Evolutionary conservation across 30 jellyfish, hydroid and myxozoan species (phyloP).

Genomic region (Haliclystus octoradiatus): DNA sequence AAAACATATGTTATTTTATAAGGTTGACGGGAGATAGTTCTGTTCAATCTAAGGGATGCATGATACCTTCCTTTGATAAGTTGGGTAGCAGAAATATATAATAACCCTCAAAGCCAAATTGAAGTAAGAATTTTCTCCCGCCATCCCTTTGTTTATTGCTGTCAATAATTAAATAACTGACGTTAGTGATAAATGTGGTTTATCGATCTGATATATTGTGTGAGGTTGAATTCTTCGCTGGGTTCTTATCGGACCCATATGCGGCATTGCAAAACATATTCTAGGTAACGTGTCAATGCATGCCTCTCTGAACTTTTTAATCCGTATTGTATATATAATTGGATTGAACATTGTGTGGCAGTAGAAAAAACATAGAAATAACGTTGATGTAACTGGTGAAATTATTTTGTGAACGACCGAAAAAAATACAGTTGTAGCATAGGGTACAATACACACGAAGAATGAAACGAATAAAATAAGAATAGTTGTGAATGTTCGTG

Average conservation of each 20-base stretch:
- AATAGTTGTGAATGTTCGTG: slow-evolving; percentile 82
- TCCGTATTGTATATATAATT: slow-evolving; percentile 44
- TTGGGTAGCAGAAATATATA: too few relatives aligned
- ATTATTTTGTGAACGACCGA: slow-evolving; percentile 18
- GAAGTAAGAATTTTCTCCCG: not conserved
- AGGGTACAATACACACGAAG: slow-evolving; percentile 47
- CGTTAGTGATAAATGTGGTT: not conserved
- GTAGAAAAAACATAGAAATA: slow-evolving; percentile 45
- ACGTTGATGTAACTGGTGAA: slow-evolving; percentile 11
- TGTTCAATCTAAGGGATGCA: too few relatives aligned
- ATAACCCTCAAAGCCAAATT: not conserved
- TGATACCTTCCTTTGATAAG: too few relatives aligned
- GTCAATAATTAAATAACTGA: not conserved
- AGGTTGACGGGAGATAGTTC: too few relatives aligned
- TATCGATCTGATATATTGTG: slow-evolving; percentile 61
- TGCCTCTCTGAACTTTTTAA: slow-evolving; percentile 72
- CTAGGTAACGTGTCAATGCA: slow-evolving; percentile 31
- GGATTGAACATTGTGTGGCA: slow-evolving; percentile 60
- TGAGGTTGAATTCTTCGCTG: slow-evolving; percentile 76
- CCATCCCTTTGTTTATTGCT: too few relatives aligned
- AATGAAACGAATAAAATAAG: slow-evolving; percentile 44
- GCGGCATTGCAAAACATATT: slow-evolving; percentile 35
- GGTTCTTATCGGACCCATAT: slow-evolving; percentile 27
- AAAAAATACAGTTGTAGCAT: slow-evolving; percentile 25
- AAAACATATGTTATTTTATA: too few relatives aligned